Evolutionary conservation across 1,140 invertebrate genomes (phyloP).

Genomic region (Drosophila pandora): DNA sequence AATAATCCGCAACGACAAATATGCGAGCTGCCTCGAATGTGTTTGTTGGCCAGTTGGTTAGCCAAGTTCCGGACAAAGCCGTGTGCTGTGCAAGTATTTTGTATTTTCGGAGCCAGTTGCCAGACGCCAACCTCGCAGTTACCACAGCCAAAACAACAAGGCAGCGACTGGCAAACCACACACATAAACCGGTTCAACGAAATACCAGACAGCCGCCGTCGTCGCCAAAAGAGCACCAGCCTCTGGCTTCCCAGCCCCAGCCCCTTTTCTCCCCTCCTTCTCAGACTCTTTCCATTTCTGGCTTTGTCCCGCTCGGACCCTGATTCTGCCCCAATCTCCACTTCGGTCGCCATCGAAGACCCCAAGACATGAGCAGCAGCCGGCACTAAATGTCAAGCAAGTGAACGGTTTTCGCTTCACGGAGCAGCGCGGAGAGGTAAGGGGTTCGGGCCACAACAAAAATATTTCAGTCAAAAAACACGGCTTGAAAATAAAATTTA

Average conservation of each 20-base stretch:
- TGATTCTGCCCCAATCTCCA: slow-evolving; percentile 24
- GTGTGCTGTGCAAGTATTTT: slow-evolving; percentile 67
- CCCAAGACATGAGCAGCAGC: slow-evolving; percentile 50
- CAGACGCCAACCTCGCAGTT: slow-evolving; percentile 53
- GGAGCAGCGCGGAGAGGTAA: background rate
- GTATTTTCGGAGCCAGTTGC: slow-evolving; percentile 69
- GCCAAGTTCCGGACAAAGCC: slow-evolving; percentile 65
- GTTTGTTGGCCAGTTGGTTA: slow-evolving; percentile 70
- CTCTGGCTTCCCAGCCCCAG: background rate
- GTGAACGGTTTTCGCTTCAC: slow-evolving; percentile 49
- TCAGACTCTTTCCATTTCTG: background rate
- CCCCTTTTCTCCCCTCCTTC: background rate
- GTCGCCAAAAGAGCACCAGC: slow-evolving; percentile 45
- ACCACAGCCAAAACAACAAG: slow-evolving; percentile 37
- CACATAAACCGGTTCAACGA: slow-evolving; percentile 69
- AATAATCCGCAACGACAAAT: slow-evolving; percentile 75
- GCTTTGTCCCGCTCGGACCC: slow-evolving; percentile 1
- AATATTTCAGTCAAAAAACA: background rate
- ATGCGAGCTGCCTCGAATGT: slow-evolving; percentile 62
- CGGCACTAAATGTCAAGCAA: slow-evolving; percentile 71
- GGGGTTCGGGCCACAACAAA: background rate
- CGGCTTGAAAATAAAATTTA: too few species aligned
- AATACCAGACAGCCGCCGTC: slow-evolving; percentile 62
- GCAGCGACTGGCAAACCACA: slow-evolving; percentile 33
- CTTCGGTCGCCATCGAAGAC: slow-evolving; percentile 24